phyloP scores from a whole-genome alignment of 2,797 vertebrate species.

The Thripadectes ignobilis region DNA sequence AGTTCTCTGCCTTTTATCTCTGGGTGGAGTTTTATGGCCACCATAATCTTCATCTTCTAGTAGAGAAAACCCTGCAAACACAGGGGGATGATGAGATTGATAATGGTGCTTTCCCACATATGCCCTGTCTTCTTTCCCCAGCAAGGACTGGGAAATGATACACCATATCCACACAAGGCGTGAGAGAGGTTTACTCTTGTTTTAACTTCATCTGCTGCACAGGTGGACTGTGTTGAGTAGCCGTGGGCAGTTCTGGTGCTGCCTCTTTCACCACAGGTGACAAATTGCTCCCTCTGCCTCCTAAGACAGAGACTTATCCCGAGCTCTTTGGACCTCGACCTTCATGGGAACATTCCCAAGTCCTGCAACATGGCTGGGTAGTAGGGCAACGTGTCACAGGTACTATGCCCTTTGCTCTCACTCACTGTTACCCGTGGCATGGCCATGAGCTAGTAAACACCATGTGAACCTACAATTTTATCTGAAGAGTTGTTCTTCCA shows the following conservation, averaged over 20 bases:
- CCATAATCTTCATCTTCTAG: not conserved
- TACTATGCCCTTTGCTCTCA: not conserved
- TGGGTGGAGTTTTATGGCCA: not conserved
- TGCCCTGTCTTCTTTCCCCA: not conserved
- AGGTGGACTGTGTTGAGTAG: not conserved
- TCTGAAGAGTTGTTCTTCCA: not conserved
- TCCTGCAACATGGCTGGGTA: fast-evolving
- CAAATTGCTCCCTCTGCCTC: not conserved
- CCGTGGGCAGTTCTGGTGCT: not conserved
- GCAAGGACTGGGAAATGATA: not conserved
- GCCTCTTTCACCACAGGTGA: not conserved
- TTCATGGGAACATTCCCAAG: not conserved
- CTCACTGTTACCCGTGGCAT: not conserved
- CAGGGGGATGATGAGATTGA: not conserved
- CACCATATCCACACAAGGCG: not conserved
- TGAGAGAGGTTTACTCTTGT: not conserved
- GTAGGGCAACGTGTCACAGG: not conserved
- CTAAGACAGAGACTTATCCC: not conserved
- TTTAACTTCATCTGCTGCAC: not conserved
- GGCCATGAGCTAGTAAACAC: not conserved
- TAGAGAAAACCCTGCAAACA: not conserved
- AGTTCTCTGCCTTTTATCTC: not conserved
- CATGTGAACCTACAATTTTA: not conserved
- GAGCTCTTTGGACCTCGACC: fast-evolving
- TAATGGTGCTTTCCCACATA: not conserved